These are phyloP conservation scores for Solea senegalensis DNA, from an alignment of 2,113 vertebrate genomes.

Conservation along the genomic window DNA sequence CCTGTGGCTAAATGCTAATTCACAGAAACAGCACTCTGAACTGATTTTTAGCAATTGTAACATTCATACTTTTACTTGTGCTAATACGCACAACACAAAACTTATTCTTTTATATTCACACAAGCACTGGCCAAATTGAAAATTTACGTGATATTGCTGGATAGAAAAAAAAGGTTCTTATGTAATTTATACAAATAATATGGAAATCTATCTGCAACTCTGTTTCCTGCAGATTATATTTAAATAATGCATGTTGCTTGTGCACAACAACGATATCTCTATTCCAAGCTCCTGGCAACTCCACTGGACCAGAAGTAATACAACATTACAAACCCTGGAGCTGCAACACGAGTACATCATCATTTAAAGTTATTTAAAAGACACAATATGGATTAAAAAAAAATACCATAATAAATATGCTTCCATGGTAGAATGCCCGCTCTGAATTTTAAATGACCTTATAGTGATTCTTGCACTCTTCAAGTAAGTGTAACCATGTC, in stretches of 20 bases:
- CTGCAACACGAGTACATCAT: background rate
- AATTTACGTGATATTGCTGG: too few relatives aligned
- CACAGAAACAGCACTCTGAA: too few relatives aligned
- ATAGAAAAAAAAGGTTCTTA: too few relatives aligned
- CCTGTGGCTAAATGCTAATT: too few relatives aligned
- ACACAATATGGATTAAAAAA: background rate
- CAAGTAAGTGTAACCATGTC: slow-evolving; percentile 1
- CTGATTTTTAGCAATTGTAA: too few relatives aligned
- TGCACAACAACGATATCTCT: background rate
- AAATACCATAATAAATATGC: background rate
- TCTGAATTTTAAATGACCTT: background rate
- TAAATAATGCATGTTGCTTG: background rate
- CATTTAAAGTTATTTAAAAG: background rate
- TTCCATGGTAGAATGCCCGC: background rate
- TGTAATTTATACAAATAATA: background rate
- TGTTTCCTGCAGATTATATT: background rate
- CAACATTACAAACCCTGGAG: background rate
- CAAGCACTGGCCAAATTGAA: too few relatives aligned
- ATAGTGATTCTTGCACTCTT: slow-evolving; percentile 24
- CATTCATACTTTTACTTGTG: too few relatives aligned
- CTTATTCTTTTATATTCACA: background rate
- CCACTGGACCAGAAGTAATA: background rate
- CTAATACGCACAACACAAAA: background rate
- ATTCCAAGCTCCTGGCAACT: background rate
- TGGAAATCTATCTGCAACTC: background rate